Evolutionary conservation across 2,797 vertebrate species (phyloP).

Genomic region (Tragopan temminckii): DNA sequence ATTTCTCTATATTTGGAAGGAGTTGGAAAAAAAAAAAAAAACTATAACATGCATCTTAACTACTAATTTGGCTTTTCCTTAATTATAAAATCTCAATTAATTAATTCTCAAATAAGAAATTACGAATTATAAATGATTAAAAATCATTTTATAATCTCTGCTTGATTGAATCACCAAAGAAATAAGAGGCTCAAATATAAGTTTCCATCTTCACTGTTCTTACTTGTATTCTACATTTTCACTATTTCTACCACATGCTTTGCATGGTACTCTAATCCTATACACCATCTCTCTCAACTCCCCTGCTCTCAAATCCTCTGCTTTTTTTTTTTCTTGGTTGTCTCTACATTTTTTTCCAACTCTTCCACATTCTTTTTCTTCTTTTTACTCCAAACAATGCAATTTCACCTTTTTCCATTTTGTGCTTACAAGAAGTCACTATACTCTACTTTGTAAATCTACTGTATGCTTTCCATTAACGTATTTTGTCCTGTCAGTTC

Average conservation of each 20-base stretch:
- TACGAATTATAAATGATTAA: background rate
- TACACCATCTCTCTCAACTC: background rate
- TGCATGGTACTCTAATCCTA: background rate
- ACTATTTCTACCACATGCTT: background rate
- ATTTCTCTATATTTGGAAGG: background rate
- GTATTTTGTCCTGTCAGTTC: background rate
- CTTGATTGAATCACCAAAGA: background rate
- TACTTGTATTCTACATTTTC: background rate
- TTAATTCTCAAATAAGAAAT: background rate
- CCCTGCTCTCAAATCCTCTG: background rate
- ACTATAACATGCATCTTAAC: background rate
- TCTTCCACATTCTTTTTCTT: background rate
- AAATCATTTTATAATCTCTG: background rate
- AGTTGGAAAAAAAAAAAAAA: fast-evolving
- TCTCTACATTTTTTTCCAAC: background rate
- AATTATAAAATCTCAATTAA: background rate
- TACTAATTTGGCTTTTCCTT: background rate
- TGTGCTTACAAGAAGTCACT: background rate
- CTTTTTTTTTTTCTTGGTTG: background rate
- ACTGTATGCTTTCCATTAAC: background rate
- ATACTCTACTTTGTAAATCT: background rate
- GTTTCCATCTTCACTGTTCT: background rate
- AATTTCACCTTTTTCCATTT: background rate
- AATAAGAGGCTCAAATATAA: background rate
- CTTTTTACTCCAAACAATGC: background rate